Evolutionary conservation across 2,797 vertebrate species (phyloP), one percentile per base, ranked within the genome.

Genomic region (Coreius guichenoti): DNA sequence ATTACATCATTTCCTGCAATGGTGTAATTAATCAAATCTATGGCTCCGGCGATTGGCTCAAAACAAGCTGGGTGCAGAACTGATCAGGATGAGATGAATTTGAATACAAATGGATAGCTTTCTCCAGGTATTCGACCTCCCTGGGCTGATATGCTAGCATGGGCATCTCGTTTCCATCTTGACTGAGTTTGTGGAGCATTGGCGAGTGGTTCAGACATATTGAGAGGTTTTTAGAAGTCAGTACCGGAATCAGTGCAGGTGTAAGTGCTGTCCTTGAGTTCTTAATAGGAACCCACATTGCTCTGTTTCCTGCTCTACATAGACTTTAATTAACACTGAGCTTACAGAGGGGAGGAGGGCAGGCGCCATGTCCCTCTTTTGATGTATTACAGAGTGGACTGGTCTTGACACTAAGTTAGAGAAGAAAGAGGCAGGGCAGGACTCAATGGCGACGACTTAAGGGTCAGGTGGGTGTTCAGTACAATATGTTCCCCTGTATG

Each of bases 301-400:
- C 49, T 80, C 56, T 78, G 68, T 65, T 78, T 79, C 49, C 72
- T 81, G 72, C 77, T 36, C 51, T 54, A 81, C 73, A 72, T 56
- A 74, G 47, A 81, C 86, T 87, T 86, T 88, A 88, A 87, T 90
- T 87, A 90, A 86, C 70, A 73, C 21, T 65, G 78, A 86, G 82
- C 69, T 84, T 80, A 76, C 67, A 58, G 56, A 84, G 90, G 47
- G 80, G 69, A 88, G 68, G 58, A 87, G 68, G 45, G 65, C 68
- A 68, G 43, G 36, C 65, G 76, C 70, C 39, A 58, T 83, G 61
- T 67, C 74, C 56, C 43, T 83, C 76, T 75, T 80, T 74, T 81
- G 79, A 88, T 88, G 84, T 82, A 90, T 86, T 86, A 80, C 51
- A 87, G 54, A 79, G 49, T 14, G 63, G 31, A 82, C 54, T 72